Base-by-base conservation (phyloP, 2,113 vertebrate genomes). In the Chroicocephalus ridibundus region DNA sequence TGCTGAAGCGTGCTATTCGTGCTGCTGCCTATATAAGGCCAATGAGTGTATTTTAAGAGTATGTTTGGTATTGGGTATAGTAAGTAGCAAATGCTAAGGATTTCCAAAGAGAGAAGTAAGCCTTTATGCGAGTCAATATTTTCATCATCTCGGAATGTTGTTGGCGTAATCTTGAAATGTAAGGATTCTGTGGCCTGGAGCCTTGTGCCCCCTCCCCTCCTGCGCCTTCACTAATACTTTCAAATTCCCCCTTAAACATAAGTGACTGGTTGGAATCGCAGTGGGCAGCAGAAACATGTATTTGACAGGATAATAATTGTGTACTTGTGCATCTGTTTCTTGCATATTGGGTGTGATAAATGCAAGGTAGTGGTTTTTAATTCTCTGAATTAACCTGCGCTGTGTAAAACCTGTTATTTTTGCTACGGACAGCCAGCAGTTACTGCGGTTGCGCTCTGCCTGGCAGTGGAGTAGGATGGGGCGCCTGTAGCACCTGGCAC, bases 21-120 rank as follows among this genome's bases (percentile, higher is more conserved):
- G 55, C 8, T 8, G 40, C 47, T 20, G 71, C 42, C 74, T n/a
- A 1, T 25, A 0, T 4, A 42, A 86, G 46, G 46, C 19, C 71
- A 29, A 2, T 2, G 4, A 3, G 13, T 17, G 2, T 11, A 1
- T 49, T 55, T 44, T 46, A 22, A 10, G 8, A n/a, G 8, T 42
- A 5, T 31, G 80, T 82, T 21, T 66, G 51, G 12, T 18, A 5
- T 26, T 90, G 55, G 54, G 19, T 40, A 5, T 54, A n/a, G 4
- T 19, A 34, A 16, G 21, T 5, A 40, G 31, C 36, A 54, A 52
- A 85, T 19, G 5, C 38, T 9, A 79, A 66, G 51, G 31, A 13
- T 84, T 90, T 82, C 22, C 46, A 21, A 32, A 11, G 49, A 20
- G 32, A 52, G 26, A 27, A 31, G 17, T 0, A 17, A 92, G 17